phyloP scores from a whole-genome alignment of 2,888 invertebrate species.

The Coremacera marginata region DNA sequence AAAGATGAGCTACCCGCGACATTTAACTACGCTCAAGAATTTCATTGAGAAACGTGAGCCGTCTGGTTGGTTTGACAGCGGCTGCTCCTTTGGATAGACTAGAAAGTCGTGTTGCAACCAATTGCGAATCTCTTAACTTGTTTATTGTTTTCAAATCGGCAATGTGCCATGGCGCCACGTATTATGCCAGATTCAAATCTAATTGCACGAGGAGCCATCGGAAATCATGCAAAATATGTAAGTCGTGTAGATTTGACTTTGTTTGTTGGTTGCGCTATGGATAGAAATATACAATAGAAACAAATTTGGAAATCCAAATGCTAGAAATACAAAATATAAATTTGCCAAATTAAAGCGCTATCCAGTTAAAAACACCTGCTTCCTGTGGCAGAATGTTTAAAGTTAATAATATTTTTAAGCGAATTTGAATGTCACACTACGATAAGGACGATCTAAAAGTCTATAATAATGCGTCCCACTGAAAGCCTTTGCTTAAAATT shows the following conservation, averaged over 20 bases:
- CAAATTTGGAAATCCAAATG: no score
- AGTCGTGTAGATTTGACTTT: background rate
- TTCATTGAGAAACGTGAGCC: constrained; percentile 61
- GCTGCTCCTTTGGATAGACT: constrained; percentile 2
- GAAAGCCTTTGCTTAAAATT: constrained; percentile 26
- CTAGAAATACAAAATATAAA: no score
- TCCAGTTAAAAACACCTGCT: no score
- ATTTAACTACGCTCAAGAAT: constrained; percentile 54
- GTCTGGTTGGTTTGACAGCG: background rate
- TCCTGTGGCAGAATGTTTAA: no score
- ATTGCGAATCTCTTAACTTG: constrained; percentile 30
- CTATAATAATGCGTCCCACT: background rate
- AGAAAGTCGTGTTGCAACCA: constrained; percentile 14
- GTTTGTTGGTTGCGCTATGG: no score
- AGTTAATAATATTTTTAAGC: no score
- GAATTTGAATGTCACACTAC: no score
- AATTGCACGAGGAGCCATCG: constrained; percentile 57
- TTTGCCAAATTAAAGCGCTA: no score
- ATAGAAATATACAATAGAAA: no score
- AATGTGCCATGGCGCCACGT: constrained; percentile 61
- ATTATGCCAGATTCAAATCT: constrained; percentile 57
- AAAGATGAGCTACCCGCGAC: constrained; percentile 42
- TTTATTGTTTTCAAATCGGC: constrained; percentile 42
- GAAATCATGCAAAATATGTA: constrained; percentile 57
- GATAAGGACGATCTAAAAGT: no score